Evolutionary conservation across 2,797 vertebrate genomes (phyloP), one percentile per base, ranked within the genome.

Genomic region (Pogoniulus pusillus): DNA sequence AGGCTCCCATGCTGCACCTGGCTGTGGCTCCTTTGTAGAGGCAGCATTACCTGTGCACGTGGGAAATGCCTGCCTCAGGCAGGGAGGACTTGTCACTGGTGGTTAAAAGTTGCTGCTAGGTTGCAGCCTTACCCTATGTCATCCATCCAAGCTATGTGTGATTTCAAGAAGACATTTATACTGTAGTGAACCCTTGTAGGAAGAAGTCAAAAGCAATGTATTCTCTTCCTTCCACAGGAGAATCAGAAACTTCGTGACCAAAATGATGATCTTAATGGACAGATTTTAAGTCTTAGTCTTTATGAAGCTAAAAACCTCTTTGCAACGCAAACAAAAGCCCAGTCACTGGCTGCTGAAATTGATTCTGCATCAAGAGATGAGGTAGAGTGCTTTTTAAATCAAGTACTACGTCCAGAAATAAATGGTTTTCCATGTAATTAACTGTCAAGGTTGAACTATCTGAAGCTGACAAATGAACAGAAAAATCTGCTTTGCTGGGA

Each of bases 281-380:
- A 99, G 97, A 99, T 99, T 90, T 97, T 99, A 93, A 99, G 98
- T 94, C 98, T 99, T 85, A 99, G 99, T 91, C 97, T 99, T 63
- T 98, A 98, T 6, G 99, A 99, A 98, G 99, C 99, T 35, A 99
- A 99, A 97, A 99, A 97, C 95, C 98, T 99, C 92, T 99, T 99
- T 92, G 98, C 99, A 79, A 98, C 99, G 0, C 99, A 99, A 97
- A 99, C 99, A 80, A 99, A 99, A 98, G 99, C 99, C 71, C 99
- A 99, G 96, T 99, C 98, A 19, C 96, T 99, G 95, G 99, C 99
- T 65, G 98, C 99, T 3, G 99, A 99, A 96, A 99, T 99, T 58
- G 99, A 99, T 75, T 98, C 98, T 13, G 99, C 99, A 57, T 99
- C 99, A 10, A 98, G 98, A 32, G 99, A 99, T 92, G 98, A 99